Base-by-base conservation (phyloP, 64 coral and sea anemone genomes). In the Pachyseris speciosa region DNA sequence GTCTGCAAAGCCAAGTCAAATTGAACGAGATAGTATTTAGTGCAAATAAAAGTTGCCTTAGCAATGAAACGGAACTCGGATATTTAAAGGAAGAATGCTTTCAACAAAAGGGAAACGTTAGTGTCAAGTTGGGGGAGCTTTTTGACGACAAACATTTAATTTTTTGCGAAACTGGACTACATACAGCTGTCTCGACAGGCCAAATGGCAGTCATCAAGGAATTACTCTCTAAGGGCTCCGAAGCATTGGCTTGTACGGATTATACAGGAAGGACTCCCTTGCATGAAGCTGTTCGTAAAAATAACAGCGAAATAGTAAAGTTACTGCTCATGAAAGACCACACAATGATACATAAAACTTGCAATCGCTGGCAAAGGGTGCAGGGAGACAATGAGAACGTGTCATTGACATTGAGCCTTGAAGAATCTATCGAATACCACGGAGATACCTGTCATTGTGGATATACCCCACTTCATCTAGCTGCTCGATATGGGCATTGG, bases 191-290 rank as follows among this genome's bases (percentile, higher is more conserved):
- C 6, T 78, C 72, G 0, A 2, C 16, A 50, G 22, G 57, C 0
- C 86, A 78, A 9, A 7, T 12, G 19, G 55, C 41, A 0, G 58
- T 89, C 1, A 29, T 78, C 15, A 41, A 36, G 19, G 71, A 75
- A 63, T 51, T 88, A 1, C 16, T 88, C 1, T 45, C 86, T 8
- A 25, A 7, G 7, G 2, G 10, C 0, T 64, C 55, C 19, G 0
- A 4, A 11, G 86, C 86, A 9, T 16, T 64, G 7, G 28, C 15
- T 17, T 88, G 86, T 22, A 51, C 6, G 9, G 86, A 88, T 34
- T 88, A 88, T 63, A 31, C 86, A 33, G 86, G 86, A 88, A 72
- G 86, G 25, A 88, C 86, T 9, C 37, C 86, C 20, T 75, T 88
- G 9, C 86, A 88, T 5, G 51, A 63, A 34, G 86, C 86, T n/a